Evolutionary conservation across 2,113 vertebrate genomes (phyloP), one percentile per base, ranked within the genome.

Genomic region (Chaetodon trifascialis): DNA sequence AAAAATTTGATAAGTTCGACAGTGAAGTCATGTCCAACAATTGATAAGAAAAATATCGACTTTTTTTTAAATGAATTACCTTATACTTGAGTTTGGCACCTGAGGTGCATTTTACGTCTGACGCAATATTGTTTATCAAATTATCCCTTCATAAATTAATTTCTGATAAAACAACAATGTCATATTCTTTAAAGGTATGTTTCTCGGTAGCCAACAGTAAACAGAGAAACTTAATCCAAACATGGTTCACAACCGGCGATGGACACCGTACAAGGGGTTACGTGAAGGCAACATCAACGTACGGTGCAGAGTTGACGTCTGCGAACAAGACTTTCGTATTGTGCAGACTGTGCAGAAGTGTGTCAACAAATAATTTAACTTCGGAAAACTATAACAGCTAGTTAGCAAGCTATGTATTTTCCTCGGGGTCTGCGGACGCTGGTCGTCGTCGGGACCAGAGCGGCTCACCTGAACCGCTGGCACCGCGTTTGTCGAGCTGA

Each of bases 391-490:
- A 9, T 4, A 38, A 12, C 1, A 63, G 21, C 5, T 15, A 3
- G 19, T 16, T 52, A 5, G 0, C 11, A 47, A 23, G 23, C 8
- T 2, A 93, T 93, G 90, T 69, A 76, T 84, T 59, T 71, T 42
- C 85, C 83, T 4, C 79, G 80, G 46, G 3, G 88, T 82, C 52
- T 88, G 4, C 84, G 88, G 54, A 38, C 60, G 4, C 79, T n/a
- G 2, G 34, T 86, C 10, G 5, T 78, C 49, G 49, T 78, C 49
- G 54, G 83, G 47, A 74, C 54, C 7, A 77, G 80, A 79, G 5
- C 44, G 30, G 44, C 47, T 19, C 62, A 44, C 2, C 55, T 87
- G 3, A 44, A 10, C 68, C 34, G 54, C 23, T n/a, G 84, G 5
- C 72, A 36, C 7, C 86, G 21, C 19, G 72, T 85, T 56, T 78